Evolutionary conservation across 2,113 vertebrate genomes (phyloP), one percentile per base, ranked within the genome.

Genomic region (Lutjanus erythropterus): DNA sequence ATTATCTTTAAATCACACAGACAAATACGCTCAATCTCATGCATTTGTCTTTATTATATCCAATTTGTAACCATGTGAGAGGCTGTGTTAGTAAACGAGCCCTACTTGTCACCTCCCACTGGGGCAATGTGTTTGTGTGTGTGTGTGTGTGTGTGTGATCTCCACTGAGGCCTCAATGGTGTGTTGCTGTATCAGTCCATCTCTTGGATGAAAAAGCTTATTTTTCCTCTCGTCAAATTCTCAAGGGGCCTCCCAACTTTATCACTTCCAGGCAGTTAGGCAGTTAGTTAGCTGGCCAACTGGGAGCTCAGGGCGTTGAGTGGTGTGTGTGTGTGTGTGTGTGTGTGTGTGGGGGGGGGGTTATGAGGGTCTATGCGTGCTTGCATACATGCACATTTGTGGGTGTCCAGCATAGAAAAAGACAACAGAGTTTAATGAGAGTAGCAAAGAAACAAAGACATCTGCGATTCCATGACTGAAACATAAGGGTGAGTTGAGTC

Each of bases 221-320:
- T 83, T 90, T 87, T 84, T 75, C 70, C 47, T 42, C 33, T 56
- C 77, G 29, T 78, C 21, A 35, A 18, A 12, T 6, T 86, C 76
- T 70, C 72, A 21, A 25, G 15, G 59, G 73, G 59, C 75, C 71
- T 52, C 75, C 74, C 35, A 52, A 78, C 39, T 44, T 81, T 64
- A 81, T 86, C 69, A 53, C 74, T 81, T 86, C 65, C 78, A 84
- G 86, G 74, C 85, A 82, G 46, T 83, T 73, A 58, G 49, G 60
- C 78, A 84, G 86, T 71, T 83, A 82, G 46, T 83, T 73, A 58
- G 49, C 41, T 55, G 69, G 67, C 55, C 72, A 71, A 52, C 80
- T 68, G 74, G 73, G 85, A 65, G 58, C 69, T 87, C 62, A 59
- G 58, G 69, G 74, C 16, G 42, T 69, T 81, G 65, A 71, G 35